Evolutionary conservation across 2,888 invertebrate genomes (phyloP), one percentile per base, ranked within the genome.

Genomic region (Pandemis cinnamomeana): DNA sequence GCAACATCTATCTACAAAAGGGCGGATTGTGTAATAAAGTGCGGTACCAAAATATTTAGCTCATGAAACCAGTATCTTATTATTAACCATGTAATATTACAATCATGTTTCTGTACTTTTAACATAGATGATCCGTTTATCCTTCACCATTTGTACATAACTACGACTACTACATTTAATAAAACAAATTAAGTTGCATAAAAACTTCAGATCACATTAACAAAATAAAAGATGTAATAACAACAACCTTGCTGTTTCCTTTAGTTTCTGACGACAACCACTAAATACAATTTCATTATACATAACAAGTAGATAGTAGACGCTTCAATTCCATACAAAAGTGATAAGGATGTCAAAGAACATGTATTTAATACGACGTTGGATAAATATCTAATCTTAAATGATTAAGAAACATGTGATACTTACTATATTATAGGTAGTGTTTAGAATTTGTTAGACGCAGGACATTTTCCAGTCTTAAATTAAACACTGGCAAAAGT

Each of bases 151-250:
- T 67, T 71, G 36, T 74, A 53, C 73, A 55, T 74, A 74, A 83
- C 82, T 82, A 81, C 77, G 75, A 78, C 79, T 80, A 79, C 76
- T 68, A 77, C 75, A 72, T 76, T 78, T 72, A 79, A 79, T 58
- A 71, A 71, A 74, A 78, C 77, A 78, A 80, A 82, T 80, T 72
- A 72, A 77, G 81, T 76, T 64, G 71, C 66, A 62, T 75, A 41
- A 70, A 41, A n/a, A 73, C 92, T 92, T 93, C 93, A 92, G 91
- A 93, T 93, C 93, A 92, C 94, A 93, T 86, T 92, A 93, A 93
- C 93, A 93, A 93, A 93, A 91, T 81, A 81, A 84, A 79, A 85
- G 86, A 84, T 80, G 83, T 85, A 81, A 86, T 85, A 88, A 83
- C 83, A 89, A 91, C 88, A 89, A 90, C 87, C 88, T 83, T 86